A percentile compares a stretch with the other conserved stretches of the same genome.
Evolutionary conservation across 2,797 vertebrate species (phyloP).

Genomic region (Cynodonichthys magdalenae): DNA sequence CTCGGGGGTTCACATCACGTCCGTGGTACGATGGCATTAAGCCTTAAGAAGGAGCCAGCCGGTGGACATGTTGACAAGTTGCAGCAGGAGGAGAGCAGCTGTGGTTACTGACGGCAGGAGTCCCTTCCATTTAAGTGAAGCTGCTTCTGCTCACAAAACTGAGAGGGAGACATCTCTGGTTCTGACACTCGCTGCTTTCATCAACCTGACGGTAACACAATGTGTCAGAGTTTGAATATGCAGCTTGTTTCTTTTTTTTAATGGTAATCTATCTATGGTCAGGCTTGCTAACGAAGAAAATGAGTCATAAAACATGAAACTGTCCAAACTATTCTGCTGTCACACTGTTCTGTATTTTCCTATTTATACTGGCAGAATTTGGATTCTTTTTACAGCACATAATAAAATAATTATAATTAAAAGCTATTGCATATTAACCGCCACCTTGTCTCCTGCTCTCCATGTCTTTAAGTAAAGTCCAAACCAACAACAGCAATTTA

Average conservation of each 20-base stretch:
- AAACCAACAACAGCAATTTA: no score
- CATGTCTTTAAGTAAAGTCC: no score
- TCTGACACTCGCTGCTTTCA: neutral
- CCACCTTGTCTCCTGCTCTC: no score
- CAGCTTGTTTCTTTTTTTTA: neutral
- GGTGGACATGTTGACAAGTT: slow-evolving; percentile 10
- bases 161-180: neutral
- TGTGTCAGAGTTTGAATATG: neutral
- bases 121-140: slow-evolving; percentile 11
- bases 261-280: no score
- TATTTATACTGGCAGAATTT: no score
- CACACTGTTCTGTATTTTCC: no score
- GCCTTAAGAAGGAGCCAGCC: neutral
- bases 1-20: slow-evolving; percentile 36
- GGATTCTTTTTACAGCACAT: no score
- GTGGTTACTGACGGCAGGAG: slow-evolving; percentile 20
- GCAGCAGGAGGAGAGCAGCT: slow-evolving; percentile 14
- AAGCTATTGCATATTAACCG: no score
- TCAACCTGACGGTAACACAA: neutral
- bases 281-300: no score
- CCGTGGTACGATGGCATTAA: neutral
- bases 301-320: no score
- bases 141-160: neutral
- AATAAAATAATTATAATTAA: no score
- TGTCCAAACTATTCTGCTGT: no score